Evolutionary conservation across 2,888 invertebrate species (phyloP).

Genomic region (Cryptocephalus moraei): DNA sequence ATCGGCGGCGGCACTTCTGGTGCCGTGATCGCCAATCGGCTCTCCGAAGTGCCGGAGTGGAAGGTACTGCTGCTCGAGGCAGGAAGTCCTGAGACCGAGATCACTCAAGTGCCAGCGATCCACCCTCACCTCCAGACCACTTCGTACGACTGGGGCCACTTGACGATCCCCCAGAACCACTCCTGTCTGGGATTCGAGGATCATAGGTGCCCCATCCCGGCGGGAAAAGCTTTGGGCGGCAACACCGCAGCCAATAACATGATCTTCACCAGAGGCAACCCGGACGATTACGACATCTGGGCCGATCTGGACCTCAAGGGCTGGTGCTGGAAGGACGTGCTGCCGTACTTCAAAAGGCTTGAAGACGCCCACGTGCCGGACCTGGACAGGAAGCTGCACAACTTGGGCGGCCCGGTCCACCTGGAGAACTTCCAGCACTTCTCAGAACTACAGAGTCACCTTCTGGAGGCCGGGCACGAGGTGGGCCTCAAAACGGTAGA

Average conservation of each 20-base stretch:
- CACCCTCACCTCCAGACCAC: constrained; percentile 33
- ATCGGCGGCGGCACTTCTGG: constrained; percentile 43
- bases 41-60: constrained; percentile 39
- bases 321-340: constrained; percentile 62
- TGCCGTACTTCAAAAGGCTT: constrained; percentile 69
- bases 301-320: constrained; percentile 57
- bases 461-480: constrained; percentile 53
- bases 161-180: constrained; percentile 39
- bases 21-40: constrained; percentile 40
- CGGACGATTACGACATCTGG: constrained; percentile 70
- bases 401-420: constrained; percentile 42
- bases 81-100: constrained; percentile 29
- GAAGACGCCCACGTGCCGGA: constrained; percentile 57
- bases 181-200: constrained; percentile 38
- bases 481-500: constrained; percentile 50
- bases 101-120: constrained; percentile 32
- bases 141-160: constrained; percentile 37
- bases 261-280: constrained; percentile 65
- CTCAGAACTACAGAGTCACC: constrained; percentile 23
- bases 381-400: constrained; percentile 36
- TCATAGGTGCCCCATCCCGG: constrained; percentile 22
- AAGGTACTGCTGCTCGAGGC: constrained; percentile 28
- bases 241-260: constrained; percentile 72
- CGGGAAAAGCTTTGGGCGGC: constrained; percentile 74
- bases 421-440: constrained; percentile 34